Conservation (phyloP, 1,140 invertebrate species). For the Drosophila parvula region DNA sequence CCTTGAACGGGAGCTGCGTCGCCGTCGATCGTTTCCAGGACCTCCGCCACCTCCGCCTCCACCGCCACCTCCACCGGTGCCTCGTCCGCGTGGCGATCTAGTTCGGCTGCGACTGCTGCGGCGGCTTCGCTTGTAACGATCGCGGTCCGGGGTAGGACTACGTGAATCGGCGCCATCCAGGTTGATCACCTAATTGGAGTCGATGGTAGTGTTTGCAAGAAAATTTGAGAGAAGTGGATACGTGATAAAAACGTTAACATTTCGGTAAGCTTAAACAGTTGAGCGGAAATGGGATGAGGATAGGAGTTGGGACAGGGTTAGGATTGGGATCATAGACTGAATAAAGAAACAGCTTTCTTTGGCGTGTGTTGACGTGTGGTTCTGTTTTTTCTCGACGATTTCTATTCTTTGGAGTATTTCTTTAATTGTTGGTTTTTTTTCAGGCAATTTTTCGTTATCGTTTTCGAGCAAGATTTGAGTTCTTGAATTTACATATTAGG, state of each 20-base stretch:
- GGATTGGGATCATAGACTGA: conserved; percentile 38
- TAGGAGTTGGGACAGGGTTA: background rate
- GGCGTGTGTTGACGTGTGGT: conserved; percentile 84
- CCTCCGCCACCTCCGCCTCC: conserved; percentile 42
- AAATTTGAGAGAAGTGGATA: conserved; percentile 74
- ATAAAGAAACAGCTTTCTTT: conserved; percentile 62
- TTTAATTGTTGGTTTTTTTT: background rate
- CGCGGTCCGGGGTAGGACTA: conserved; percentile 86
- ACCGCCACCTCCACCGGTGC: conserved; percentile 39
- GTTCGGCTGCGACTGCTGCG: conserved; percentile 85
- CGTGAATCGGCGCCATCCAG: conserved; percentile 85
- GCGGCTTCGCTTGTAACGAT: conserved; percentile 83
- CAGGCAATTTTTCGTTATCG: conserved; percentile 29
- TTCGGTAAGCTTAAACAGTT: conserved; percentile 59
- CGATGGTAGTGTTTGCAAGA: conserved; percentile 69
- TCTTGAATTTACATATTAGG: conserved; percentile 69
- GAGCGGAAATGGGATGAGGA: conserved; percentile 5
- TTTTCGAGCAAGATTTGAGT: conserved; percentile 76
- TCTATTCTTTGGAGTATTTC: conserved; percentile 24
- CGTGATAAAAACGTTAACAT: conserved; percentile 71
- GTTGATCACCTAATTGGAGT: conserved; percentile 84
- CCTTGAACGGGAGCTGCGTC: conserved; percentile 81
- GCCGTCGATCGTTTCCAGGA: conserved; percentile 70
- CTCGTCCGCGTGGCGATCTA: conserved; percentile 84
- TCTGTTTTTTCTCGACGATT: conserved; percentile 51